Base-by-base conservation (phyloP, 1,140 invertebrate genomes). In the Latrodectus geometricus region DNA sequence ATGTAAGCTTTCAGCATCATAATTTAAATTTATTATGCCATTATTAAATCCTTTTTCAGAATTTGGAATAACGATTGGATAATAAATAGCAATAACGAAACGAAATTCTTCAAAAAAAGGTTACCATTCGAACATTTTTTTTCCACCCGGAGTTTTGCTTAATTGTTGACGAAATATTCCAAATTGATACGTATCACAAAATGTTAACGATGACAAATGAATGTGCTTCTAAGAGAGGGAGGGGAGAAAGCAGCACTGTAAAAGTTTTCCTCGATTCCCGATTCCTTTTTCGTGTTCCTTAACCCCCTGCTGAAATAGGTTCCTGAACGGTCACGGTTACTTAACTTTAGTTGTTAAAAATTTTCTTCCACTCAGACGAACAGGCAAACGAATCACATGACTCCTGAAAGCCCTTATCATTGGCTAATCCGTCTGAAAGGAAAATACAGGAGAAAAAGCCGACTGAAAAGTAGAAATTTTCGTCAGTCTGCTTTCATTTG, bases 121-220 rank as follows among this genome's bases (percentile, higher is more conserved):
- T 35, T 35, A 35, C 35, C 35, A 35, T 35, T 35, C 35, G 35
- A 35, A 35, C 35, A 35, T 35, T 35, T 35, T 35, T 35, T 35
- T 35, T 35, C 35, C 35, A 35, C 35, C 35, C 35, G 35, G 35
- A 35, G 35, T 35, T 76, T 76, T 76, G 21, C 14, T 56, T 76
- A 20, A 74, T 74, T n/a, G 54, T 14, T 61, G 50, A n/a, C 48
- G 50, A 78, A 78, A 78, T 54, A 61, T 78, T 78, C 76, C 48
- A 78, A 78, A 9, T 54, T 78, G 52, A 78, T 78, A 78, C n/a
- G 61, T 66, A 66, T 78, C 61, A 66, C 78, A 35, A 83, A 35
- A 74, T 65, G 56, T 65, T 83, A 83, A 83, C 70, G 80, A 83
- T 83, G 80, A 83, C 69, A 83, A 83, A 83, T 83, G 80, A 20